Conservation (phyloP, 2,888 invertebrate species). For the Meliscaeva auricollis region DNA sequence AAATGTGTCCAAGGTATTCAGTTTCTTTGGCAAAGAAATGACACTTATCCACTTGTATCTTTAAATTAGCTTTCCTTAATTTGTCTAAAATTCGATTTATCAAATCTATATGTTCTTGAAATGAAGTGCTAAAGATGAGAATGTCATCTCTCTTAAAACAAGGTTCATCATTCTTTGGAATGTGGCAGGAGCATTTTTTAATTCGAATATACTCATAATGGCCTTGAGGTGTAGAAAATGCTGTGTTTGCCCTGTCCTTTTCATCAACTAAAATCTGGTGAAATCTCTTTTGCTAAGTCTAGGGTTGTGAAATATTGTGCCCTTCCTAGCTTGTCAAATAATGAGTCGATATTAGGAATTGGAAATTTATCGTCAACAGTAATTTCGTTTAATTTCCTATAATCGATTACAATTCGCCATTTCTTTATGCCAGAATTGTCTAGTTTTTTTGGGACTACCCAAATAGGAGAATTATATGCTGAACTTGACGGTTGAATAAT, state of each 20-base stretch:
- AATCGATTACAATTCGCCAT: conserved; percentile 11
- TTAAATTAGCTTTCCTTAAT: not conserved
- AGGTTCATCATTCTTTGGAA: not conserved
- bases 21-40: not conserved
- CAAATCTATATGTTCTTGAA: not conserved
- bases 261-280: not conserved
- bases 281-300: not conserved
- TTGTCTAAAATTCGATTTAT: not conserved
- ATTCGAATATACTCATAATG: not conserved
- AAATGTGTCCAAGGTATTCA: conserved; percentile 4
- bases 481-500: not conserved
- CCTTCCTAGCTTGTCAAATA: not conserved
- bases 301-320: not conserved
- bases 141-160: not conserved
- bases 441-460: not conserved
- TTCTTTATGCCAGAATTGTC: not conserved
- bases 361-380: not conserved
- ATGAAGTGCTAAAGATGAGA: not conserved
- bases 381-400: not conserved
- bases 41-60: conserved; percentile 10
- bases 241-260: not conserved
- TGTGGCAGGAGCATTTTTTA: not conserved
- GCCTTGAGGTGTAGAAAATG: not conserved
- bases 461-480: not conserved
- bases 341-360: not conserved